Evolutionary conservation across 2,113 vertebrate genomes (phyloP).

Genomic region (Scalopus aquaticus): DNA sequence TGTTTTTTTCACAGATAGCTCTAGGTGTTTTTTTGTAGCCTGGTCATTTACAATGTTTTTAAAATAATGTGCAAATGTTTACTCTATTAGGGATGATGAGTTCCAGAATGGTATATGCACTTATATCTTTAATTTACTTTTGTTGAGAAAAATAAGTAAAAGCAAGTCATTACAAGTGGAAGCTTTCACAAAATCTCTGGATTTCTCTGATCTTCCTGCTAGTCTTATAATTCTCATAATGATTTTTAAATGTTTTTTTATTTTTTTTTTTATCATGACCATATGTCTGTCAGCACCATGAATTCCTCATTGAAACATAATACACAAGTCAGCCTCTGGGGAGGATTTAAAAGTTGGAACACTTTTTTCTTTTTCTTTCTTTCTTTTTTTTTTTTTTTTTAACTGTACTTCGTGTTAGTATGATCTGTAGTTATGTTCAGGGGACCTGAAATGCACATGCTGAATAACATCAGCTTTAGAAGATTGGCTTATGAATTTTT

Average conservation of each 20-base stretch:
- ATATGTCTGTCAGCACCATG: slow-evolving; percentile 66
- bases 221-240: slow-evolving; percentile 57
- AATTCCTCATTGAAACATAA: slow-evolving; percentile 63
- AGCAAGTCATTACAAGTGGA: slow-evolving; percentile 9
- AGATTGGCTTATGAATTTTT: slow-evolving; percentile 52
- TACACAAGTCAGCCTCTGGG: slow-evolving; percentile 59
- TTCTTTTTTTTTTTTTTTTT: slow-evolving; percentile 58
- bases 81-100: not conserved
- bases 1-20: not conserved
- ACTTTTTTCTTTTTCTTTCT: slow-evolving; percentile 51
- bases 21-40: not conserved
- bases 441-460: not conserved
- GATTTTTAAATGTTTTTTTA: slow-evolving; percentile 60
- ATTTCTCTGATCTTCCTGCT: slow-evolving; percentile 64
- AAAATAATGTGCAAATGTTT: slow-evolving; percentile 45
- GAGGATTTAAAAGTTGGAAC: slow-evolving; percentile 68
- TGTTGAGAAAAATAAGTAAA: slow-evolving; percentile 8
- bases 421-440: slow-evolving; percentile 39
- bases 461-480: slow-evolving; percentile 40
- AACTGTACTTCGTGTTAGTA: slow-evolving; percentile 71
- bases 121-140: slow-evolving; percentile 41
- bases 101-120: not conserved
- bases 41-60: slow-evolving; percentile 34
- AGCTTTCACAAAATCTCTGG: not conserved
- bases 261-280: slow-evolving; percentile 26